Conservation (phyloP, 2,888 invertebrate genomes). For the Acronicta aceris region DNA sequence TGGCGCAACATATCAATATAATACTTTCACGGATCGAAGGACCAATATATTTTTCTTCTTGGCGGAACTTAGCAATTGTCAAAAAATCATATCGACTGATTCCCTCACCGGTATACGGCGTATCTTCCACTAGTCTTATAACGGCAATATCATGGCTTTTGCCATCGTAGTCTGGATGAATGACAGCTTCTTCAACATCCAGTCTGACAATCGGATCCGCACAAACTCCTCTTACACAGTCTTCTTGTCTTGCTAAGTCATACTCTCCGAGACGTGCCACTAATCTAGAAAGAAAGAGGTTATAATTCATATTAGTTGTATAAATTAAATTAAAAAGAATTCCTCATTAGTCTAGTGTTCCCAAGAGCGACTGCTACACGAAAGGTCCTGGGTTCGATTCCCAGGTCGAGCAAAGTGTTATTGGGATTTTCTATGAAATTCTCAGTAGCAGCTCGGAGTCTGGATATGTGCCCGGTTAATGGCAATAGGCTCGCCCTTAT, state of each 20-base stretch:
- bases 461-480: no score
- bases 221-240: constrained; percentile 60
- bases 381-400: no score
- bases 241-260: constrained; percentile 47
- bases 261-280: constrained; percentile 66
- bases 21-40: constrained; percentile 1
- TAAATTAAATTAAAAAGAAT: no score
- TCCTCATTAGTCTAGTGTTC: no score
- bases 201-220: constrained; percentile 55
- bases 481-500: no score
- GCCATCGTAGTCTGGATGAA: constrained; percentile 62
- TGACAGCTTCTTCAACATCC: constrained; percentile 50
- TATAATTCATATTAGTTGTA: no score
- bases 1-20: no score
- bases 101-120: constrained; percentile 67
- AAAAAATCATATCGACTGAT: neutral
- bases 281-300: constrained; percentile 49
- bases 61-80: neutral
- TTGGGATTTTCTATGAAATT: no score
- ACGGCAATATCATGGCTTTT: constrained; percentile 67
- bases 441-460: no score
- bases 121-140: constrained; percentile 58
- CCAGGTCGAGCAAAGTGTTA: no score
- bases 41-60: neutral
- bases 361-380: no score